Evolutionary conservation across 2,797 vertebrate species (phyloP), one percentile per base, ranked within the genome.

Genomic region (Knipowitschia caucasica): DNA sequence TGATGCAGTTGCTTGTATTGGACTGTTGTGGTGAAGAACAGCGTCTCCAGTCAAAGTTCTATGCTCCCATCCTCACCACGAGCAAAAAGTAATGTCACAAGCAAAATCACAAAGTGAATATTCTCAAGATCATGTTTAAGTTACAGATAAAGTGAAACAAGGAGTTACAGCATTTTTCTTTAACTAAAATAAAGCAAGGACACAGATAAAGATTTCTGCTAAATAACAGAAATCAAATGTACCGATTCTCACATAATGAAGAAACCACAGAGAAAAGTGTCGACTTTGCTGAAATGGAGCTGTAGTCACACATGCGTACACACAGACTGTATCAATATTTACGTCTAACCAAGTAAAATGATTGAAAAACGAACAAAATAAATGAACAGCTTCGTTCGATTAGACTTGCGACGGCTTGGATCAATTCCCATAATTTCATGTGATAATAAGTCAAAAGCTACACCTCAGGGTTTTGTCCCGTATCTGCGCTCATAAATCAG

Each of bases 401-500:
- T 56, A 15, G 10, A 50, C 29, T 7, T 51, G 33, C 38, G 42
- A 63, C 54, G 21, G 44, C 42, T 69, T 64, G 52, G 62, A 75
- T 81, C 70, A 69, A 65, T 76, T 72, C 52, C 66, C 46, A 68
- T 70, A 71, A 69, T 78, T 5, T 10, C 40, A 52, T 42, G 27
- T 54, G 60, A 63, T 69, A 78, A 72, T 69, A 62, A 71, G 45
- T 73, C 62, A 64, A 59, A 79, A 68, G 73, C 62, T 70, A 50
- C 47, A 1, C 25, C 14, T 36, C 51, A 27, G 17, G 39, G 1
- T 56, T 74, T 67, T 56, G 50, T 59, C 65, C 33, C 46, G 39
- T 40, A 53, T 62, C 78, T 65, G 26, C 54, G 52, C 62, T 49
- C 64, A 78, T 71, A 73, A 75, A 75, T 82, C 77, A 74, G 57